Evolutionary conservation across 2,113 vertebrate genomes (phyloP).

Genomic region (Thomomys bottae): DNA sequence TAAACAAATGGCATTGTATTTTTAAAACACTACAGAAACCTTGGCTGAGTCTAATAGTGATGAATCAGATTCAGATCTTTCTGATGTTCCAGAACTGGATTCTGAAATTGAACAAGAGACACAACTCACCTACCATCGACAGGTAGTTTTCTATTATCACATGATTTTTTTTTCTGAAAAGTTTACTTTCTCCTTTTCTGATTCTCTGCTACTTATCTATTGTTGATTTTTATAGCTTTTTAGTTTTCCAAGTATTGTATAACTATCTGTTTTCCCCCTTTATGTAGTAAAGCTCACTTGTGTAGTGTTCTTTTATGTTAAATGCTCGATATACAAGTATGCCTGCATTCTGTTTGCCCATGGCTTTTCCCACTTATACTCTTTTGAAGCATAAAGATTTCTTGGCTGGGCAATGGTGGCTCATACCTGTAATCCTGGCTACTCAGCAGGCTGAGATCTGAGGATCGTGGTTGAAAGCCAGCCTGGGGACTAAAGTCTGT

Average conservation of each 20-base stretch:
- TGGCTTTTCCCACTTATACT: constrained; percentile 25
- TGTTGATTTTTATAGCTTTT: constrained; percentile 15
- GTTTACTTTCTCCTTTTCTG: background rate
- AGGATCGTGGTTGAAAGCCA: no score
- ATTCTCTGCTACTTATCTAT: background rate
- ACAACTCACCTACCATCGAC: constrained; percentile 95
- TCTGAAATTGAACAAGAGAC: constrained; percentile 99
- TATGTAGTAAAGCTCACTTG: constrained; percentile 6
- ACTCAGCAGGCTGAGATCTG: no score
- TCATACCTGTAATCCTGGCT: no score
- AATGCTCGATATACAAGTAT: constrained; percentile 31
- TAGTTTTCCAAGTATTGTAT: constrained; percentile 17
- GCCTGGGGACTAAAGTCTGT: no score
- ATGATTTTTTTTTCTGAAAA: background rate
- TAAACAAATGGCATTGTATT: constrained; percentile 66
- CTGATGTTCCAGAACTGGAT: constrained; percentile 98
- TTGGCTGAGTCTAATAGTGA: constrained; percentile 97
- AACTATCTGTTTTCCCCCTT: background rate
- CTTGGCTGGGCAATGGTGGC: no score
- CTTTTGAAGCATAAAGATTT: background rate
- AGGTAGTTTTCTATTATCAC: constrained; percentile 83
- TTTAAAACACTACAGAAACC: constrained; percentile 88
- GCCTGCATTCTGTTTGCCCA: background rate
- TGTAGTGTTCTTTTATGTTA: constrained; percentile 19
- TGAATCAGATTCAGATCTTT: constrained; percentile 98